Evolutionary conservation across 2,113 vertebrate species (phyloP).

Genomic region (Eulemur macaco): DNA sequence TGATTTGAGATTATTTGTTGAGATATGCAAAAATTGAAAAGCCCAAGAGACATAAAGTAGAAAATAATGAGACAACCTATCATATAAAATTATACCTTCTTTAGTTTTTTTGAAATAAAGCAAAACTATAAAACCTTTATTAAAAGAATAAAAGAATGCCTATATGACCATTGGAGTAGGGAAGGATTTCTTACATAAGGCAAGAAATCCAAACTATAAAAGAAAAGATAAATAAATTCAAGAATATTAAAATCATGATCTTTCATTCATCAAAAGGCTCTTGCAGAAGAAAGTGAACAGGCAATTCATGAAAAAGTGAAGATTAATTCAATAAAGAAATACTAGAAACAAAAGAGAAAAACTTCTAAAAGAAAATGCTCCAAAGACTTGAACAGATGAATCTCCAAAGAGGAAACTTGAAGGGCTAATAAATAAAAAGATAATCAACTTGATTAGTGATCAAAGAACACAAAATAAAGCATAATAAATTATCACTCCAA

Average conservation of each 20-base stretch:
- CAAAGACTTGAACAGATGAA: not conserved
- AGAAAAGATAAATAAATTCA: not conserved
- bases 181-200: not conserved
- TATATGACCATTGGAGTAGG: not conserved
- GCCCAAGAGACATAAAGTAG: slow-evolving; percentile 22
- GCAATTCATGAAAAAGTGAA: not conserved
- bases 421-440: not conserved
- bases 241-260: not conserved
- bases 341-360: not conserved
- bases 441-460: not conserved
- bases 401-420: not conserved
- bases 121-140: not conserved
- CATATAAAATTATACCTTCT: not conserved
- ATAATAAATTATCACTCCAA: not conserved
- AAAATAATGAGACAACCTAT: slow-evolving; percentile 43
- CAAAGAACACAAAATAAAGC: slow-evolving; percentile 14
- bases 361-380: not conserved
- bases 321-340: not conserved
- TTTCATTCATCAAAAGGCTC: not conserved
- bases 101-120: not conserved
- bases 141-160: not conserved
- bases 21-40: slow-evolving; percentile 16
- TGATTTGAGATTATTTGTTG: slow-evolving; percentile 5
- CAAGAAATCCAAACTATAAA: not conserved
- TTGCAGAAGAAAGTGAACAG: not conserved